These are phyloP conservation scores for Dusona sp. DNA, from an alignment of 2,888 invertebrate species.

Conservation along the genomic window DNA sequence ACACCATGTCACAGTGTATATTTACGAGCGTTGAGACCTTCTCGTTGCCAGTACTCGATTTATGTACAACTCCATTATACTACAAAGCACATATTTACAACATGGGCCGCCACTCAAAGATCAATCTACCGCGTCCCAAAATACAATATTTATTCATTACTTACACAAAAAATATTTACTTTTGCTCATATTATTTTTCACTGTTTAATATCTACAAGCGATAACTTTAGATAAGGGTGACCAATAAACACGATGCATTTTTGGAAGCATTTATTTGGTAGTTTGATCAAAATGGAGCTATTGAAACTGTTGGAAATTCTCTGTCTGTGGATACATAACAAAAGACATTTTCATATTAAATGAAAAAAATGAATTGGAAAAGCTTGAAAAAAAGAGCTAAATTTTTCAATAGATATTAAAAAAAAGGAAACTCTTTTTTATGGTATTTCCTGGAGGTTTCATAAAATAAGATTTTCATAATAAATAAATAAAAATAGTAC, in stretches of 20 bases:
- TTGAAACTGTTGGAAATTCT: background rate
- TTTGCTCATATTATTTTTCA: background rate
- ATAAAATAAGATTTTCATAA: background rate
- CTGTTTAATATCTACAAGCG: background rate
- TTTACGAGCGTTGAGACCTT: background rate
- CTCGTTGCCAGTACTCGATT: background rate
- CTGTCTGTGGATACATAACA: background rate
- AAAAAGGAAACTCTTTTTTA: background rate
- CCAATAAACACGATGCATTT: background rate
- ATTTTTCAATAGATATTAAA: background rate
- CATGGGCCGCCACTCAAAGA: slow-evolving; percentile 7
- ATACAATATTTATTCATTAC: background rate
- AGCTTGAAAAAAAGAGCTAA: background rate
- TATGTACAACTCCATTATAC: background rate
- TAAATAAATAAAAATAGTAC: background rate
- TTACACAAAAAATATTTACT: background rate
- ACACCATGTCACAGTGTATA: background rate
- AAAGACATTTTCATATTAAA: background rate
- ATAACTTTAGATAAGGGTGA: background rate
- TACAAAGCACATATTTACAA: background rate
- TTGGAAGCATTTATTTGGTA: background rate
- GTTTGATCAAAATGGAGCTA: background rate
- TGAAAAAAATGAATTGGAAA: background rate
- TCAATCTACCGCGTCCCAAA: background rate
- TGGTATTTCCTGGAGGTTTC: background rate